Base-by-base conservation (phyloP, 2,888 invertebrate species). In the Apomyelois bistriatella region DNA sequence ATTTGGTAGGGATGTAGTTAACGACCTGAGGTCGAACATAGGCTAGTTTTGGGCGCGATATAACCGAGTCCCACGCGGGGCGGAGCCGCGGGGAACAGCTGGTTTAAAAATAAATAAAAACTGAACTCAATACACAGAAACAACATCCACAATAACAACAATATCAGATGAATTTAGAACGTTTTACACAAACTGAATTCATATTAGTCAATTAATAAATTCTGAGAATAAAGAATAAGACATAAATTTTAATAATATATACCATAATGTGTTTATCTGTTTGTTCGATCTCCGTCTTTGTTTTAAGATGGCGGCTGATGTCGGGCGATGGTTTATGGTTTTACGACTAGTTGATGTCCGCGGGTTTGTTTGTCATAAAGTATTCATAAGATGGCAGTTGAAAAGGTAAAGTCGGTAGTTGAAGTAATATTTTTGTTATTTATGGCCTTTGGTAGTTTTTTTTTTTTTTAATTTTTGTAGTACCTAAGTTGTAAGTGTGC, bases 141-240 rank as follows among this genome's bases (percentile, higher is more conserved):
- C 13, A 5, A 13, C 4, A 32, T 30, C 13, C 46, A 9, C 41
- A 15, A 41, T 7, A 9, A n/a, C 12, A 74, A 74, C 76, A 67
- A 70, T 68, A 79, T 77, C 77, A 74, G 70, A 76, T 79, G 73
- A 74, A 68, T 74, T 70, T 74, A 70, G n/a, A n/a, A 16, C 40
- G 16, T 40, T 3, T 8, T 12, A 77, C 87, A 78, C 79, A 70
- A 71, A 70, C 81, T 72, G 89, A 85, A 89, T 90, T 83, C 88
- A 85, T 85, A 89, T 86, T 83, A 84, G 82, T 74, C 85, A 85
- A 88, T 89, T 88, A 87, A 85, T 88, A 85, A 85, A 85, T 89
- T 88, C 90, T 62, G 58, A 76, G 90, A 89, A 90, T 67, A 74
- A 69, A 72, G 71, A 88, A 83, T 89, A 85, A 89, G 88, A 90